Evolutionary conservation across 2,888 invertebrate genomes (phyloP), one percentile per base, ranked within the genome.

Genomic region (Didymodactylos carnosus): DNA sequence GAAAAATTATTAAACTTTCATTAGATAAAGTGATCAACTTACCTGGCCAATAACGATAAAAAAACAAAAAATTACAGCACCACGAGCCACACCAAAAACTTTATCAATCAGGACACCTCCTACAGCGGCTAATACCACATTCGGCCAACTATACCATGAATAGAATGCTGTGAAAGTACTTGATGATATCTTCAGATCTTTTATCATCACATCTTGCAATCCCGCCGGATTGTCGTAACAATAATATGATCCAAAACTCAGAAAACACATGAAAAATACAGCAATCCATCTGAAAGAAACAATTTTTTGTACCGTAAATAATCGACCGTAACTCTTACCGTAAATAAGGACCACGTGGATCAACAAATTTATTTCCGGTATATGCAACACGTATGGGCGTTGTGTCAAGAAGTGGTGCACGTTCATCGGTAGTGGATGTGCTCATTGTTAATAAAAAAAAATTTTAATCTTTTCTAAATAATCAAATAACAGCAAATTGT

Each of bases 181-280:
- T 75, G 90, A 91, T 72, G 88, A 87, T 77, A 97, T 86, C 77
- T 88, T 86, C 80, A 94, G 86, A 81, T 94, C 94, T 77, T 86
- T 83, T 80, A 88, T 88, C 82, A 92, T 93, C 78, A 90, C 88
- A 80, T 92, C 90, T 82, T 92, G 91, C 72, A 97, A 84, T 8
- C 95, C 93, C 73, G 89, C 92, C 10, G 95, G 95, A 83, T 92
- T 93, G 83, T 97, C 97, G 85, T 93, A 97, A 83, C 95, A 95
- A 83, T 95, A 97, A 84, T 93, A 94, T 75, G 93, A 92, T 81
- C 94, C 94, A 94, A 84, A 8, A 8, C 69, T 69, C 23, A 75
- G 29, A 25, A 75, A 75, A n/a, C 75, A 75, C 75, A 75, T 75
- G n/a, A 75, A 75, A 49, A 75, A 71, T 35, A 75, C 46, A 13